Evolutionary conservation across 2,113 vertebrate species (phyloP).

Genomic region (Corythoichthys haematopterus): DNA sequence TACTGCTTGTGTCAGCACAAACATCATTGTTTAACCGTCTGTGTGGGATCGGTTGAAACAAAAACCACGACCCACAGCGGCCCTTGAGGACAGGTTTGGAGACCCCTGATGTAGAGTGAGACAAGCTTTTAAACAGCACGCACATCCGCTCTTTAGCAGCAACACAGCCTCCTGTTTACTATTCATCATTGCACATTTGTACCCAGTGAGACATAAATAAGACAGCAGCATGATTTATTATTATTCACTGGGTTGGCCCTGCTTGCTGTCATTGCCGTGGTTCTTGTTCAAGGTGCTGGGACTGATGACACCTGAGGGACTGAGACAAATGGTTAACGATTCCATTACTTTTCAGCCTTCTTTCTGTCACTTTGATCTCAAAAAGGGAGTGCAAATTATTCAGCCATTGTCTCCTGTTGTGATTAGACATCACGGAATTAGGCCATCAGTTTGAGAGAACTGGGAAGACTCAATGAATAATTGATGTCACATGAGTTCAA

Average conservation of each 20-base stretch:
- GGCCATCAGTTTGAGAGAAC: constrained; percentile 26
- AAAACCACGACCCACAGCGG: no score
- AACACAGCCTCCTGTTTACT: not conserved
- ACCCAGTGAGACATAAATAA: constrained; percentile 17
- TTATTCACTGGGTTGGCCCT: constrained; percentile 17
- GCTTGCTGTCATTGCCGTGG: constrained; percentile 19
- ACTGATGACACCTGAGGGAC: constrained; percentile 32
- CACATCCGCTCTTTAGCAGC: not conserved
- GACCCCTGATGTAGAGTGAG: not conserved
- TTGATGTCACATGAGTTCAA: not conserved
- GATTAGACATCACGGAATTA: constrained; percentile 29
- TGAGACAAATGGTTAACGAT: constrained; percentile 4
- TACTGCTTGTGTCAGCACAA: no score
- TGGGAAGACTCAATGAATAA: not conserved
- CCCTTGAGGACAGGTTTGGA: no score
- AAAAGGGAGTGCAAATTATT: constrained; percentile 53
- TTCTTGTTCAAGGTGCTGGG: constrained; percentile 5
- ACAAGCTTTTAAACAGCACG: not conserved
- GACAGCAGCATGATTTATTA: constrained; percentile 45
- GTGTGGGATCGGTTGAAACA: no score
- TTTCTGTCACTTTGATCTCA: constrained; percentile 61
- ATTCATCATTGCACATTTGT: not conserved
- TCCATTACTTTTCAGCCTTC: constrained; percentile 27
- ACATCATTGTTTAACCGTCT: no score
- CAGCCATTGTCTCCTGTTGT: constrained; percentile 15